phyloP scores from a whole-genome alignment of 2,797 vertebrate species.

The Mus spretus region DNA sequence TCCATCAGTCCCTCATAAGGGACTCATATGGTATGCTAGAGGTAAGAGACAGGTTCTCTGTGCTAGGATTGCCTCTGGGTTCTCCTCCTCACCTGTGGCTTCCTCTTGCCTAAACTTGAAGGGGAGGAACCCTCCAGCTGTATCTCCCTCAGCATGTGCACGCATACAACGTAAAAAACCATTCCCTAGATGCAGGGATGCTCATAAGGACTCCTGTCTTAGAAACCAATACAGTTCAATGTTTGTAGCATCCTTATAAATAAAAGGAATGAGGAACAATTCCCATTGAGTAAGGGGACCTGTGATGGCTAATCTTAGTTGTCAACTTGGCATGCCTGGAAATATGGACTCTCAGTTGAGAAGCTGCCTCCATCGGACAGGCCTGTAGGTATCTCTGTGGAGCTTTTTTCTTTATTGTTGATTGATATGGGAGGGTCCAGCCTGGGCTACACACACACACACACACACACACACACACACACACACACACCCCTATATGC shows the following conservation, averaged over 20 bases:
- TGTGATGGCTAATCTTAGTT: background rate
- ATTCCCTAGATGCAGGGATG: background rate
- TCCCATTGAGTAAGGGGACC: background rate
- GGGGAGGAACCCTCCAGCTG: background rate
- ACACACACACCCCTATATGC: background rate
- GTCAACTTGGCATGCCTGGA: background rate
- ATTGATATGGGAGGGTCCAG: background rate
- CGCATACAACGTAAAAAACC: background rate
- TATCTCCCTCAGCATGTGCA: background rate
- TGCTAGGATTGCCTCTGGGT: background rate
- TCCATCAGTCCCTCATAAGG: background rate
- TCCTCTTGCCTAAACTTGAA: background rate
- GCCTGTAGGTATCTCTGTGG: background rate
- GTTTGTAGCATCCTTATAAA: background rate
- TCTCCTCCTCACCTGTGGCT: background rate
- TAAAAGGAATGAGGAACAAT: background rate
- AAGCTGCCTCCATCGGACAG: background rate
- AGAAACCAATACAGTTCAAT: background rate
- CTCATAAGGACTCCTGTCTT: background rate
- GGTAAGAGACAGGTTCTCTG: background rate
- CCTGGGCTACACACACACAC: background rate
- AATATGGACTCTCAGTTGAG: background rate
- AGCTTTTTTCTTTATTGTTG: background rate
- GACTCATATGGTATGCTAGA: background rate
- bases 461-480: background rate